Percentiles rank a stretch among this genome's conserved stretches.
Evolutionary conservation across 2,888 invertebrate species (phyloP).

Genomic region (Nomada lathburiana): DNA sequence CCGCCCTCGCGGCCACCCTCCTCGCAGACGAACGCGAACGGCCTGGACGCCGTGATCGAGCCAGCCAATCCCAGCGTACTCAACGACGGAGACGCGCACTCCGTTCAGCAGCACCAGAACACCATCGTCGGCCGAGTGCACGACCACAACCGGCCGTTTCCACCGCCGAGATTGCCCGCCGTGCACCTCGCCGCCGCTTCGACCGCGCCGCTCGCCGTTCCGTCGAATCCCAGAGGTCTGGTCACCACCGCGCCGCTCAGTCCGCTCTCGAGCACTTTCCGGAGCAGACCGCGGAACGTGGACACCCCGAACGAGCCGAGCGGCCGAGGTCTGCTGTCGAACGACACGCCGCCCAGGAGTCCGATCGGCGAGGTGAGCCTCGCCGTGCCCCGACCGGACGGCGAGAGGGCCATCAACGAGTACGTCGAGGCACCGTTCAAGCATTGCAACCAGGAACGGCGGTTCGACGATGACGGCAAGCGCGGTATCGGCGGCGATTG

Average conservation of each 20-base stretch:
- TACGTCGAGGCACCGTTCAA: slow-evolving; percentile 96
- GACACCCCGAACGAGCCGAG: slow-evolving; percentile 69
- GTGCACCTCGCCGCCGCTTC: slow-evolving; percentile 44
- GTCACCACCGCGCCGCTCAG: slow-evolving; percentile 85
- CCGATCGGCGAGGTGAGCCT: slow-evolving; percentile 85
- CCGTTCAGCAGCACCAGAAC: slow-evolving; percentile 31
- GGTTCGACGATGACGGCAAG: slow-evolving; percentile 55
- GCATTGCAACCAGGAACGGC: slow-evolving; percentile 81
- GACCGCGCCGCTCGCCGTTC: slow-evolving; percentile 75
- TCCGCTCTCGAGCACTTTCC: slow-evolving; percentile 85
- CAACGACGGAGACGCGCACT: slow-evolving; percentile 48
- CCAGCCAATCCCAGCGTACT: slow-evolving; percentile 86
- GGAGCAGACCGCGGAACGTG: slow-evolving; percentile 63
- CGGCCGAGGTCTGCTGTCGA: slow-evolving; percentile 37
- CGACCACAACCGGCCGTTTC: slow-evolving; percentile 81
- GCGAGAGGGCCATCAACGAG: slow-evolving; percentile 94
- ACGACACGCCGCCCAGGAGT: slow-evolving; percentile 63
- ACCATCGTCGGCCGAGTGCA: slow-evolving; percentile 69
- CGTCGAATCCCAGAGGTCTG: slow-evolving; percentile 84
- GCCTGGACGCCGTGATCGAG: slow-evolving; percentile 87
- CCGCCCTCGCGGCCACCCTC: slow-evolving; percentile 79
- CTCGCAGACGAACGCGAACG: slow-evolving; percentile 43
- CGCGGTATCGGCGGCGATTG: slow-evolving; percentile 65
- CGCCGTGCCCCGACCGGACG: slow-evolving; percentile 92
- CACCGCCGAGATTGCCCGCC: slow-evolving; percentile 78